Percentiles rank a stretch among this genome's conserved stretches.
Evolutionary conservation across 2,113 vertebrate genomes (phyloP).

Genomic region (Saccopteryx bilineata): DNA sequence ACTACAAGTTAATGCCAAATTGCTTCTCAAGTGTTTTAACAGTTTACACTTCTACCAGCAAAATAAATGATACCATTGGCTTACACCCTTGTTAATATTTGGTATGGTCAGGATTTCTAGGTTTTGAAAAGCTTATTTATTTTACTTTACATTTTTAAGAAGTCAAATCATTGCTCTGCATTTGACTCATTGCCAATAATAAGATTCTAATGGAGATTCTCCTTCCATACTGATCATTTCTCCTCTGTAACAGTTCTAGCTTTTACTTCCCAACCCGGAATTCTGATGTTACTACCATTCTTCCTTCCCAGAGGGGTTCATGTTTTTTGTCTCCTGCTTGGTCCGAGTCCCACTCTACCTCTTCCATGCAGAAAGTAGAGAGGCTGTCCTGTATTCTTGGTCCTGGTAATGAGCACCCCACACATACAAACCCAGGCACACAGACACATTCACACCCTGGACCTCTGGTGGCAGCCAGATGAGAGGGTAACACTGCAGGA

Average conservation of each 20-base stretch:
- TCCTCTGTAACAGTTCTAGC: constrained; percentile 22
- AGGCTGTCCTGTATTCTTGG: background rate
- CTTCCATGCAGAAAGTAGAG: background rate
- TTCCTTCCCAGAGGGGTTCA: background rate
- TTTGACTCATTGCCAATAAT: constrained; percentile 53
- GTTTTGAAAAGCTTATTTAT: constrained; percentile 32
- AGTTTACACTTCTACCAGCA: background rate
- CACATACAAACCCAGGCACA: background rate
- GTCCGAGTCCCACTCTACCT: background rate
- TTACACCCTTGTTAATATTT: background rate
- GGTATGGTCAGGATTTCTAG: background rate
- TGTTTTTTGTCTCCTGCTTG: background rate
- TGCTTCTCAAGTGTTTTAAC: background rate
- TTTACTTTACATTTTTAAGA: constrained; percentile 6
- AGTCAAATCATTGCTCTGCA: background rate
- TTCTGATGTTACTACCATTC: background rate
- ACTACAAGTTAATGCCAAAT: constrained; percentile 29
- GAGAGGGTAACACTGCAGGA: background rate
- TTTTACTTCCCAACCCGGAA: constrained; percentile 54
- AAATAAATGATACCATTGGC: background rate
- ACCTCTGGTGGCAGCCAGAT: background rate
- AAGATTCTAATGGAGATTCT: constrained; percentile 32
- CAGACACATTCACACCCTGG: background rate
- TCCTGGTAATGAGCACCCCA: background rate
- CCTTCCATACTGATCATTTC: constrained; percentile 28